phyloP scores from a whole-genome alignment of 2,888 invertebrate genomes.

The Entomobrya multifasciata region DNA sequence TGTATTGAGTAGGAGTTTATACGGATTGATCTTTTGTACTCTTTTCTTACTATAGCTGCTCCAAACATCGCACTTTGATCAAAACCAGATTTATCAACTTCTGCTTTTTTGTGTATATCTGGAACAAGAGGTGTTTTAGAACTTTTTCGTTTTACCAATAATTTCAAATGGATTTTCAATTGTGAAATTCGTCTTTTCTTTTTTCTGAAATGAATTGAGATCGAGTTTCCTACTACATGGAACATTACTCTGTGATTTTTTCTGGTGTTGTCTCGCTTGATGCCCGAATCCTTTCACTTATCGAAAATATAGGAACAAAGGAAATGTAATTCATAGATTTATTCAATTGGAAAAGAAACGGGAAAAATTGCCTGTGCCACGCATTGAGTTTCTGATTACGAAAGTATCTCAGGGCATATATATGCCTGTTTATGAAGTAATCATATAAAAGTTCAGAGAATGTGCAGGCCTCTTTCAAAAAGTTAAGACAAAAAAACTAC shows the following conservation, averaged over 20 bases:
- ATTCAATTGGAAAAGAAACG: constrained; percentile 19
- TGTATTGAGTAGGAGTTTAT: constrained; percentile 36
- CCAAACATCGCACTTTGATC: constrained; percentile 34
- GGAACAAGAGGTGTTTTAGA: constrained; percentile 7
- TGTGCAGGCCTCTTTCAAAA: neutral
- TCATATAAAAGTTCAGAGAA: neutral
- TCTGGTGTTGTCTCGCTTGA: too few species aligned
- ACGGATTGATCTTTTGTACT: constrained; percentile 37
- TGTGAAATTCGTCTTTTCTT: neutral
- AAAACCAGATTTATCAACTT: constrained; percentile 45
- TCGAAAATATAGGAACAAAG: neutral
- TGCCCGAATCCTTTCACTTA: neutral
- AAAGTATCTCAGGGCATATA: neutral
- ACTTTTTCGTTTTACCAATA: neutral
- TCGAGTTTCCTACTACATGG: constrained; percentile 21
- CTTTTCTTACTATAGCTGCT: neutral
- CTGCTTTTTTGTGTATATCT: neutral
- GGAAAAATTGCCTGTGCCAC: constrained; percentile 18
- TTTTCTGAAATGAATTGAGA: constrained; percentile 7
- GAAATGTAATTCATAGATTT: constrained; percentile 21
- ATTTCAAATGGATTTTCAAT: constrained; percentile 27
- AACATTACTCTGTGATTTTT: constrained; percentile 6
- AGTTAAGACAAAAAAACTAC: neutral
- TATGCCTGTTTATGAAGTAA: neutral
- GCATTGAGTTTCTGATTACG: constrained; percentile 24